Evolutionary conservation across 2,797 vertebrate genomes (phyloP).

Genomic region (Muraenolepis orangiensis): DNA sequence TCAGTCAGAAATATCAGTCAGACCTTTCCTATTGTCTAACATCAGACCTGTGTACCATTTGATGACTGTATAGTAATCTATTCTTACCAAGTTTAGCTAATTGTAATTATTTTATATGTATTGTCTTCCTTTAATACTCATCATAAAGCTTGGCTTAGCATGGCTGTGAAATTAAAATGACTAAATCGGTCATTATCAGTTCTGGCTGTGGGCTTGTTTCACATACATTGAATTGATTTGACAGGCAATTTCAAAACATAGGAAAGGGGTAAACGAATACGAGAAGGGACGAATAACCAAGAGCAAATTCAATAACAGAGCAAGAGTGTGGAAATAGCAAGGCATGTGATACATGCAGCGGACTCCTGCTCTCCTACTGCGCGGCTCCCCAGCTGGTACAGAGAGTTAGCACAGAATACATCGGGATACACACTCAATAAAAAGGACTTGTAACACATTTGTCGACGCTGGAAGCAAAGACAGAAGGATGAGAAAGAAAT

Average conservation of each 20-base stretch:
- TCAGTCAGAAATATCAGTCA: constrained; percentile 17
- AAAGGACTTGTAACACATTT: neutral
- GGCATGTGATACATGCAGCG: neutral
- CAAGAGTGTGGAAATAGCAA: neutral
- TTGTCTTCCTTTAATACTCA: neutral
- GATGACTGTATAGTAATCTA: constrained; percentile 1
- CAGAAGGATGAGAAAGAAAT: neutral
- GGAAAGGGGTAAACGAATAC: neutral
- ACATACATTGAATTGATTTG: neutral
- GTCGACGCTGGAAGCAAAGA: too few relatives aligned
- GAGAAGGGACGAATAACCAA: neutral
- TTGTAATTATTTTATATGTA: neutral
- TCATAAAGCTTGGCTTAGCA: neutral
- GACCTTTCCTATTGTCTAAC: neutral
- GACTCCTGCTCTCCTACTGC: neutral
- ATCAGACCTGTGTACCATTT: too few relatives aligned
- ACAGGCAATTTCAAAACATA: neutral
- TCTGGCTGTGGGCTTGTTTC: neutral
- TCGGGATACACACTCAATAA: neutral
- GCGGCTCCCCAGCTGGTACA: neutral
- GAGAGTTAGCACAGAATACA: neutral
- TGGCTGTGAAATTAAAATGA: neutral
- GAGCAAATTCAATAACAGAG: neutral
- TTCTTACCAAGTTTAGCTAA: neutral
- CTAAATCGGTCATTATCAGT: too few relatives aligned